Evolutionary conservation across 2,113 vertebrate species (phyloP).

Genomic region (Xiphophorus hellerii): DNA sequence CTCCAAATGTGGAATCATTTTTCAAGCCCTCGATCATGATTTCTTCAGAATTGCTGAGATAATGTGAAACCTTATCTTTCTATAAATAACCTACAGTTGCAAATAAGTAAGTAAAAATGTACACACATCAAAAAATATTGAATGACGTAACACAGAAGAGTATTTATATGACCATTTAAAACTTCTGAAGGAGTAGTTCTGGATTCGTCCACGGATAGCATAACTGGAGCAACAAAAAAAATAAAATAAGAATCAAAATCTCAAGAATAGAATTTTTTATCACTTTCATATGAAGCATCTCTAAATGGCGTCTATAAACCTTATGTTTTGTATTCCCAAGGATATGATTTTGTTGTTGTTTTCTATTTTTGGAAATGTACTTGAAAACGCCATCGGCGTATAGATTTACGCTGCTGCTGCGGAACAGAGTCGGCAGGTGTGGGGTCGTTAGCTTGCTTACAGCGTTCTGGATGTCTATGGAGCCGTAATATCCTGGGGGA

Average conservation of each 20-base stretch:
- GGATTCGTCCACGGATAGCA: neutral
- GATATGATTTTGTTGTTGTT: neutral
- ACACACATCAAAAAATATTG: neutral
- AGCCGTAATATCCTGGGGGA: slow-evolving; percentile 68
- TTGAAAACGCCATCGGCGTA: neutral
- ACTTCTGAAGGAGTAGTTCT: neutral
- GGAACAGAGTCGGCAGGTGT: slow-evolving; percentile 1
- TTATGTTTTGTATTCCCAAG: neutral
- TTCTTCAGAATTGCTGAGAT: neutral
- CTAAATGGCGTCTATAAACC: neutral
- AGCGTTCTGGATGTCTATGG: slow-evolving; percentile 78
- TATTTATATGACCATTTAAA: neutral
- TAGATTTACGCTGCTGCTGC: neutral
- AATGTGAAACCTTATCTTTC: neutral
- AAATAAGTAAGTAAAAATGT: neutral
- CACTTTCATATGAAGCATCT: neutral
- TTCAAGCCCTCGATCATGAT: neutral
- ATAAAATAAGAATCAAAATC: neutral
- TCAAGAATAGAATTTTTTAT: neutral
- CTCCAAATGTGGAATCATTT: neutral
- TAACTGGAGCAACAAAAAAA: neutral
- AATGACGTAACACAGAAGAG: neutral
- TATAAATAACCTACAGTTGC: too few species aligned
- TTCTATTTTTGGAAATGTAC: neutral
- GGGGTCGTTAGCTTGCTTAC: slow-evolving; percentile 53